Evolutionary conservation across 2,888 invertebrate species (phyloP).

Genomic region (Andrena flavipes): DNA sequence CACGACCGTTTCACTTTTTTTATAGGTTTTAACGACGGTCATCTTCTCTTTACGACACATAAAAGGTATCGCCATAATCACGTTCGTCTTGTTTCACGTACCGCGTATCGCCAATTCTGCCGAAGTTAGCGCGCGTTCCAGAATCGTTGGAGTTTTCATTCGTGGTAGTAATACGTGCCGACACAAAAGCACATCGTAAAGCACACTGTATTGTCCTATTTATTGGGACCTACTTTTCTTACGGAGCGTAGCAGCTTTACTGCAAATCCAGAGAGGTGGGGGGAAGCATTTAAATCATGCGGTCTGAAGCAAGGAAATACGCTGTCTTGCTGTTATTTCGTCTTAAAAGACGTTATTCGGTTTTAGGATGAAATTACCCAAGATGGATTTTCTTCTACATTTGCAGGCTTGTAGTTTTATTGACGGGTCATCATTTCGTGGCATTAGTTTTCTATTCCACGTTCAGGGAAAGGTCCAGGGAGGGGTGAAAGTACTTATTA

Average conservation of each 20-base stretch:
- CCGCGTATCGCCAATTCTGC: not conserved
- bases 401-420: too few species aligned
- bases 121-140: conserved; percentile 4
- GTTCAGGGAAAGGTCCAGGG: too few species aligned
- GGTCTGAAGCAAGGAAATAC: not conserved
- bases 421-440: too few species aligned
- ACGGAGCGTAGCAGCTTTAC: not conserved
- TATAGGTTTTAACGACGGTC: conserved; percentile 13
- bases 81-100: conserved; percentile 21
- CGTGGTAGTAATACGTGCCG: not conserved
- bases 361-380: too few species aligned
- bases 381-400: too few species aligned
- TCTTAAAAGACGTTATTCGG: not conserved
- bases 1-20: conserved; percentile 21
- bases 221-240: conserved; percentile 1
- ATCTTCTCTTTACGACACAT: conserved; percentile 29
- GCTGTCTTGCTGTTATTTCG: not conserved
- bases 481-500: too few species aligned
- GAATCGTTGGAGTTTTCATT: conserved; percentile 9
- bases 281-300: not conserved
- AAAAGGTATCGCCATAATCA: conserved; percentile 35
- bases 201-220: not conserved
- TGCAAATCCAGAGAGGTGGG: too few species aligned
- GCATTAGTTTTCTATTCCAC: too few species aligned
- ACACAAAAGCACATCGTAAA: conserved; percentile 25